Evolutionary conservation across 2,888 invertebrate genomes (phyloP), one percentile per base, ranked within the genome.

Genomic region (Cremastinae sp.): DNA sequence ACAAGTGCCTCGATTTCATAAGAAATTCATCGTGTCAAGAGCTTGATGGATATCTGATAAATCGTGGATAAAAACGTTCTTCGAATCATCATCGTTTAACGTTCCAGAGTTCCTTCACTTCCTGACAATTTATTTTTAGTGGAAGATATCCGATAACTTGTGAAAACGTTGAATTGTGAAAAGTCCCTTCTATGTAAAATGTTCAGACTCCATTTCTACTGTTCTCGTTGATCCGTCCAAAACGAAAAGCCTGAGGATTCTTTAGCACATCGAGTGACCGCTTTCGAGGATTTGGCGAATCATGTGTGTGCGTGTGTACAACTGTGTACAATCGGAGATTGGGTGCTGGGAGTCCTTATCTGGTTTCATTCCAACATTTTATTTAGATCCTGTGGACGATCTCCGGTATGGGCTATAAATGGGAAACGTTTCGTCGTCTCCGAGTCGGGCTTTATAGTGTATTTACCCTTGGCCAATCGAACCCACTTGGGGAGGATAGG

Each of bases 311-410:
- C 4, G 14, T 38, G 28, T 54, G 10, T 20, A 10, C 34, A 20
- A 5, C 10, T 12, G n/a, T 10, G 7, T 8, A 34, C 8, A 58
- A n/a, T 34, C 41, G 20, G 56, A 49, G 61, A 78, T 53, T 75
- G 20, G 61, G 36, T 49, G 20, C 34, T 51, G 22, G 76, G 79
- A 28, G 28, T 28, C 69, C 83, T 86, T 86, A 84, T 85, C 86
- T 75, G 16, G 76, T 54, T 65, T 62, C 71, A 36, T 78, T 59
- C 79, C 74, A 81, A 86, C 87, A 88, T 88, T 89, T 88, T 88
- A 88, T 89, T 89, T 87, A 88, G 89, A 89, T 88, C 86, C 82
- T 76, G 28, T 28, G 14, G 75, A 45, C 79, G 80, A 83, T 85
- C 84, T 79, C 70, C 75, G 61, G 36, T 36, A 41, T 28, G 43